Percentiles rank a stretch among this genome's conserved stretches.
These are phyloP conservation scores for Steromphala cineraria DNA, from an alignment of 2,888 invertebrate species.

Conservation along the genomic window DNA sequence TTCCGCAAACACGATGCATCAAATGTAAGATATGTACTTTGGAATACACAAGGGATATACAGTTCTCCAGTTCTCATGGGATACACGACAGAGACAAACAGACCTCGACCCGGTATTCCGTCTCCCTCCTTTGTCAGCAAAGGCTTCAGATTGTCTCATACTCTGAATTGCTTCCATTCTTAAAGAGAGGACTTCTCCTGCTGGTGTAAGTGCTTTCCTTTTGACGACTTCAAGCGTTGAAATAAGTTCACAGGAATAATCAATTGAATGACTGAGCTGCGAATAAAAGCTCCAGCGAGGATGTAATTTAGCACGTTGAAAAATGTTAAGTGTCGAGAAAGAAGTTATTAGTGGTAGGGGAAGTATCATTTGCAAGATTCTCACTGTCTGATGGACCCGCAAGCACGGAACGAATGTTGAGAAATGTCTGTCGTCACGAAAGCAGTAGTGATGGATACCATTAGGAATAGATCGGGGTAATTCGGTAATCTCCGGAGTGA, in stretches of 20 bases:
- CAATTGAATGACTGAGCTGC: constrained; percentile 6
- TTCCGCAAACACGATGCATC: too few relatives aligned
- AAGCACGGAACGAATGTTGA: neutral
- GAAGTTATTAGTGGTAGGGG: constrained; percentile 15
- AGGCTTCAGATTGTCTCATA: neutral
- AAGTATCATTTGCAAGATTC: constrained; percentile 17
- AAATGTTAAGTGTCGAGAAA: constrained; percentile 16
- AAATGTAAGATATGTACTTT: too few relatives aligned
- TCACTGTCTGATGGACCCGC: neutral
- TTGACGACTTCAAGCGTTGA: neutral
- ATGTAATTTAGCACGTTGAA: constrained; percentile 15
- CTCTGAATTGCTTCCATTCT: neutral
- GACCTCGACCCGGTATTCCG: too few relatives aligned
- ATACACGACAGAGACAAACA: too few relatives aligned
- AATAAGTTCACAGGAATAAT: constrained; percentile 10
- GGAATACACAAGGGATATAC: too few relatives aligned
- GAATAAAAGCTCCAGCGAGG: neutral
- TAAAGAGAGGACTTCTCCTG: neutral
- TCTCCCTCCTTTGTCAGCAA: too few relatives aligned
- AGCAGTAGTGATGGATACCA: neutral
- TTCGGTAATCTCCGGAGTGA: constrained; percentile 11
- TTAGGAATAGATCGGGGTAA: constrained; percentile 3
- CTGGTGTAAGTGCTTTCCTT: neutral
- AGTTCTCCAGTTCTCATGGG: too few relatives aligned
- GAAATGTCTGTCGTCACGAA: constrained; percentile 20